Evolutionary conservation across 2,797 vertebrate genomes (phyloP), one percentile per base, ranked within the genome.

Genomic region (Pseudomugil gertrudae): DNA sequence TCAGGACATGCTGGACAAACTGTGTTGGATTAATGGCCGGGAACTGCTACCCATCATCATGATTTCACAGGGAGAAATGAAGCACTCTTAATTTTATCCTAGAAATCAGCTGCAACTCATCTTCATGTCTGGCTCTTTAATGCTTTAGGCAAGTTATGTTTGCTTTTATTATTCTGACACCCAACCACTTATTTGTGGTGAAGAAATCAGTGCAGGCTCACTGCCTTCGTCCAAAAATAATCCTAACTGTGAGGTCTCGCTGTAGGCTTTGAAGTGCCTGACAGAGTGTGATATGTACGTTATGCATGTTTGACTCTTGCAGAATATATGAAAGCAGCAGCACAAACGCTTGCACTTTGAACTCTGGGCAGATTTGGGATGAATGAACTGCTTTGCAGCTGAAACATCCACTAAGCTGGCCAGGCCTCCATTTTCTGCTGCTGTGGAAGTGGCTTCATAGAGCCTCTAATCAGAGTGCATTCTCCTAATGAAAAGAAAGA

Each of bases 191-290:
- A 38, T 38, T 40, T 17, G 14, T 10, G 47, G 10, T 23, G 64
- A 43, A 52, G 74, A 0, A 58, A 71, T 5, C 30, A 53, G 32
- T 30, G 3, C 47, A 32, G 30, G 23, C 62, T 63, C 33, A 19
- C 54, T 2, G 35, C 66, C 53, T 15, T 5, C 11, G 9, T 80
- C 79, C 76, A 51, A 73, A 87, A 83, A 84, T 79, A 85, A 65
- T 69, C 72, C 24, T 19, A 33, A n/a, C 51, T 57, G 53, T 80
- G 69, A 56, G 57, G 29, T 59, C 66, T 61, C 70, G 35, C 68
- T 84, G 62, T 21, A 30, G 29, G 48, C 64, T 79, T 76, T 79
- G 70, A 84, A 78, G 74, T 58, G 54, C 52, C 38, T 58, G 74
- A 70, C 47, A 21, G 52, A 50, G 43, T 48, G 53, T 69, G 56